Conservation (phyloP, 1,140 invertebrate genomes). For the Thaumetopoea pityocampa region DNA sequence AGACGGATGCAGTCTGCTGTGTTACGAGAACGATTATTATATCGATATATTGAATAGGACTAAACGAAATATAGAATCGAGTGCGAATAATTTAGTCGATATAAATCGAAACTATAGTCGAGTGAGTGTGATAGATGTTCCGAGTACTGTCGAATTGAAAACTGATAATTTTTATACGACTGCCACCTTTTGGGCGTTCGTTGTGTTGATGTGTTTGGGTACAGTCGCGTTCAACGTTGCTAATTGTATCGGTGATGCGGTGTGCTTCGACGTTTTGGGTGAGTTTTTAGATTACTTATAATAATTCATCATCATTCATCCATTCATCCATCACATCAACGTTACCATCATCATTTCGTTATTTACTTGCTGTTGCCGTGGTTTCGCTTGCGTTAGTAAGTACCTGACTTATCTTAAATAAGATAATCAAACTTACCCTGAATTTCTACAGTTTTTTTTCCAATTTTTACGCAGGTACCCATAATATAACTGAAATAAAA, state of each 20-base stretch:
- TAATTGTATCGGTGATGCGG: slow-evolving; percentile 86
- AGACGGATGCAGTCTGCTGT: slow-evolving; percentile 46
- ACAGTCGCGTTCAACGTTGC: slow-evolving; percentile 86
- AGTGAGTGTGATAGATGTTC: background rate
- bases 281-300: slow-evolving; percentile 34
- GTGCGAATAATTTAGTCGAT: slow-evolving; percentile 12
- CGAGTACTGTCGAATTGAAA: slow-evolving; percentile 9
- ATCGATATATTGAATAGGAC: slow-evolving; percentile 23
- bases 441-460: too few species aligned
- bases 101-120: slow-evolving; percentile 4
- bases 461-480: too few species aligned
- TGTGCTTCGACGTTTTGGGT: slow-evolving; percentile 89
- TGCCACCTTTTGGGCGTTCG: slow-evolving; percentile 83
- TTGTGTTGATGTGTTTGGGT: slow-evolving; percentile 82
- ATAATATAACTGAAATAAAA: too few species aligned
- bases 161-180: slow-evolving; percentile 71
- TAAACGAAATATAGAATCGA: slow-evolving; percentile 17
- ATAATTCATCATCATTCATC: too few species aligned
- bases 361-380: too few species aligned
- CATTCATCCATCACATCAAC: too few species aligned
- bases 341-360: too few species aligned
- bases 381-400: too few species aligned
- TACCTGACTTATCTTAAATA: too few species aligned
- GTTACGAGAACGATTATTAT: slow-evolving; percentile 40
- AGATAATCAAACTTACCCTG: too few species aligned